Evolutionary conservation across 2,888 invertebrate species (phyloP).

Genomic region (Eristalis tenax): DNA sequence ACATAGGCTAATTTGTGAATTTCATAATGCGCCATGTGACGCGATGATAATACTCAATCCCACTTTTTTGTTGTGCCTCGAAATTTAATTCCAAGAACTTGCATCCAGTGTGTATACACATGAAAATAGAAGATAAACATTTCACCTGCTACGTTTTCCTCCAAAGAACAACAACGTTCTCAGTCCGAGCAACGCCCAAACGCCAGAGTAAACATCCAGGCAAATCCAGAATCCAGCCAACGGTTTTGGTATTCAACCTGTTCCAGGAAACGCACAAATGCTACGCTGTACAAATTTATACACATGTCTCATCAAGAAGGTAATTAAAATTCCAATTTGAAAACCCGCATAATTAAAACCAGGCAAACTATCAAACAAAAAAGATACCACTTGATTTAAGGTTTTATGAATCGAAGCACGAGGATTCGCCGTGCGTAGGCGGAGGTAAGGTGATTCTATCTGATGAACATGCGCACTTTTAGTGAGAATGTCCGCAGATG

Average conservation of each 20-base stretch:
- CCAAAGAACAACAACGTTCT: neutral
- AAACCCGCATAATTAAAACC: conserved; percentile 20
- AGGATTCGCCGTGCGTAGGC: conserved; percentile 23
- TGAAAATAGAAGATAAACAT: neutral
- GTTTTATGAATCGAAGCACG: conserved; percentile 56
- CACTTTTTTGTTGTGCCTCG: neutral
- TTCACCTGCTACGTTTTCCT: neutral
- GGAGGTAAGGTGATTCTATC: conserved; percentile 24
- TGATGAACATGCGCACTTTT: conserved; percentile 54
- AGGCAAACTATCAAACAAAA: conserved; percentile 10
- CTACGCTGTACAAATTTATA: neutral
- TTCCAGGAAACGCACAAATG: neutral
- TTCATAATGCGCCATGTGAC: neutral
- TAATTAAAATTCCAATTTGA: conserved; percentile 28
- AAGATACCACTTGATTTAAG: conserved; percentile 4
- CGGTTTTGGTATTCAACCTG: neutral
- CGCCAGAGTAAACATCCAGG: conserved; percentile 4
- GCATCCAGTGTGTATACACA: neutral
- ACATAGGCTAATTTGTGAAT: neutral
- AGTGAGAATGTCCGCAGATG: neutral
- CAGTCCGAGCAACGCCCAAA: conserved; percentile 1
- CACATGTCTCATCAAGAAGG: conserved; percentile 14
- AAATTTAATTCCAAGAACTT: neutral
- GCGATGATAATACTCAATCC: neutral
- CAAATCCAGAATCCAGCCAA: neutral